Evolutionary conservation across 2,888 invertebrate genomes (phyloP).

Genomic region (Dendrolimus houi): DNA sequence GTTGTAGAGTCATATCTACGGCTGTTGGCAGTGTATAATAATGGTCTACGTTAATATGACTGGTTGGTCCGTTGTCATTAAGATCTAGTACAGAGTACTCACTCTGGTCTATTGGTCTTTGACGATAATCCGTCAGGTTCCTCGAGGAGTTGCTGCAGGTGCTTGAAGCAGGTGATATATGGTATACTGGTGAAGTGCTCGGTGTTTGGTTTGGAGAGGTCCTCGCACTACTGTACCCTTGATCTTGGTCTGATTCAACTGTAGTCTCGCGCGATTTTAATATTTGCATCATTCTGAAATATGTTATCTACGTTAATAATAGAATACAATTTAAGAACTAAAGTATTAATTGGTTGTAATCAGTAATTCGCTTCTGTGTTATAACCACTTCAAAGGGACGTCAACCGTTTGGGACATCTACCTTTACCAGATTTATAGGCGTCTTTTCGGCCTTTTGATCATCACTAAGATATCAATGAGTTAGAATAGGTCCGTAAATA

Average conservation of each 20-base stretch:
- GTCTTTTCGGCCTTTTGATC: conserved; percentile 45
- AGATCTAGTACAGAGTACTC: conserved; percentile 40
- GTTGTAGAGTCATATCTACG: conserved; percentile 41
- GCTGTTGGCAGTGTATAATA: conserved; percentile 37
- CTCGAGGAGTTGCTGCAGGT: conserved; percentile 39
- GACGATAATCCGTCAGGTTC: conserved; percentile 37
- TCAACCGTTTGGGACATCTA: conserved; percentile 55
- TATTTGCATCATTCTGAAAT: conserved; percentile 62
- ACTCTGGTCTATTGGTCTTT: conserved; percentile 24
- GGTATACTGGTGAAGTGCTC: conserved; percentile 42
- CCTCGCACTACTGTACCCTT: conserved; percentile 58
- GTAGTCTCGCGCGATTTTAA: conserved; percentile 46
- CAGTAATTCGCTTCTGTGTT: conserved; percentile 57
- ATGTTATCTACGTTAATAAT: not conserved
- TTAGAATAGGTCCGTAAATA: too few species aligned
- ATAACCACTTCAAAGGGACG: conserved; percentile 53
- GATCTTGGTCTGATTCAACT: conserved; percentile 45
- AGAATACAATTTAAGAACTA: not conserved
- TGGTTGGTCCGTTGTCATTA: conserved; percentile 25
- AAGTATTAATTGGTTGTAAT: conserved; percentile 4
- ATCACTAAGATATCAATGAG: conserved; percentile 26
- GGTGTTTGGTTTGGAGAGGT: conserved; percentile 57
- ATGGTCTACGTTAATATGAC: conserved; percentile 21
- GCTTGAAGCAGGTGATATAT: conserved; percentile 41
- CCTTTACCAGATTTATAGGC: conserved; percentile 36